Base-by-base conservation (phyloP, 2,888 invertebrate species). In the Entomobrya multifasciata region DNA sequence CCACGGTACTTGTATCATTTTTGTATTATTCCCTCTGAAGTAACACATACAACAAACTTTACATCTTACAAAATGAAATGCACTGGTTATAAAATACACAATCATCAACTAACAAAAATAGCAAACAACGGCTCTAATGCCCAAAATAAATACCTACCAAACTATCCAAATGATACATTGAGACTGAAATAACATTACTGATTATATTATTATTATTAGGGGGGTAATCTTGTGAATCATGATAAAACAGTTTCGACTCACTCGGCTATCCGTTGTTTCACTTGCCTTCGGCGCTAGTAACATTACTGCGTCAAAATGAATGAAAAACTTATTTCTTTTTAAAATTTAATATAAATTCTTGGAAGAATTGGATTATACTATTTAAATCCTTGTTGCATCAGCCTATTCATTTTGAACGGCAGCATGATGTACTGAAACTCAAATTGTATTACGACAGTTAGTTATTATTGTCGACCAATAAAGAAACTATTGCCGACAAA, bases 301-400 rank as follows among this genome's bases (percentile, higher is more conserved):
- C n/a, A 55, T n/a, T 13, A 20, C 11, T 57, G 8, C 17, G n/a
- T n/a, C n/a, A n/a, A n/a, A n/a, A 2, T 25, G 74, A 6, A 55
- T 36, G 20, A 36, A 62, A 62, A 60, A 11, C 77, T 77, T 44
- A 77, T 77, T 60, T 77, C 8, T 22, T 41, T 79, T 67, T 78
- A 27, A 81, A 81, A 81, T 81, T 72, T 70, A 47, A 57, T 22
- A 47, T 27, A 81, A 44, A 44, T 81, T 57, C 72, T 55, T 41
- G 55, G 81, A 72, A 81, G 25, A 27, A 60, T 72, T n/a, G n/a
- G n/a, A n/a, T n/a, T n/a, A n/a, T n/a, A n/a, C n/a, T n/a, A n/a
- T n/a, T n/a, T n/a, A n/a, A n/a, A n/a, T n/a, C n/a, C n/a, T n/a
- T n/a, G 36, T 77, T 57, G 22, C 47, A 78, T 65, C 65, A 65